phyloP scores from a whole-genome alignment of 2,888 invertebrate species.

The Sinotaia quadrata region DNA sequence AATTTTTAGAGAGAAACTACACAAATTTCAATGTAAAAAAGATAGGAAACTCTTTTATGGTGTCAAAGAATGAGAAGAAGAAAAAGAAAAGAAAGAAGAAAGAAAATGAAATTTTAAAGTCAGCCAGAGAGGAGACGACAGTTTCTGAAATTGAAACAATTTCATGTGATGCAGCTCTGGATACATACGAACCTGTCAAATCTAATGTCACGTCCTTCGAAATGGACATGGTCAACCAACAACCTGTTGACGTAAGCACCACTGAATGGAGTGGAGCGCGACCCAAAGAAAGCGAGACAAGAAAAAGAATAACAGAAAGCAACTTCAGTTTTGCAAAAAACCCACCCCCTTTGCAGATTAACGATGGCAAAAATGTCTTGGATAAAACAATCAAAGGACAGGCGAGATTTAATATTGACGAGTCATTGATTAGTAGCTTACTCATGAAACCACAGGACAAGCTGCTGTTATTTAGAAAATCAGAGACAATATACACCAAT shows the following conservation, averaged over 20 bases:
- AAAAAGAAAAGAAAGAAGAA: background rate
- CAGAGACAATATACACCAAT: conserved; percentile 23
- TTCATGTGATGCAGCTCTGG: background rate
- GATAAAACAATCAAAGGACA: too few relatives aligned
- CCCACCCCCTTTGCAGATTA: background rate
- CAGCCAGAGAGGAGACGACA: background rate
- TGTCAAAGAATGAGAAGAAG: background rate
- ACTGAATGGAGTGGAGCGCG: background rate
- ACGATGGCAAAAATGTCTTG: background rate
- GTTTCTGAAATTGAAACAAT: background rate
- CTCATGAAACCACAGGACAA: conserved; percentile 25
- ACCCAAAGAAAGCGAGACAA: background rate
- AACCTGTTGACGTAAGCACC: too few relatives aligned
- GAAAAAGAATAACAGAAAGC: too few relatives aligned
- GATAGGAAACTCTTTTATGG: background rate
- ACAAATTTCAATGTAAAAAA: background rate
- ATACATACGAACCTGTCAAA: too few relatives aligned
- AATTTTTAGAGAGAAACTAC: background rate
- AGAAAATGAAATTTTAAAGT: background rate
- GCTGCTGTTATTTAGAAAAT: conserved; percentile 28
- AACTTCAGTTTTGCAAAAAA: too few relatives aligned
- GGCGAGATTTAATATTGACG: too few relatives aligned
- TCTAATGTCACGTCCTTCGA: too few relatives aligned
- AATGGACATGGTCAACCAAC: background rate
- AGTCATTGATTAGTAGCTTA: background rate